Conservation (phyloP, 2,888 invertebrate genomes). For the Drosophila silvestris region DNA sequence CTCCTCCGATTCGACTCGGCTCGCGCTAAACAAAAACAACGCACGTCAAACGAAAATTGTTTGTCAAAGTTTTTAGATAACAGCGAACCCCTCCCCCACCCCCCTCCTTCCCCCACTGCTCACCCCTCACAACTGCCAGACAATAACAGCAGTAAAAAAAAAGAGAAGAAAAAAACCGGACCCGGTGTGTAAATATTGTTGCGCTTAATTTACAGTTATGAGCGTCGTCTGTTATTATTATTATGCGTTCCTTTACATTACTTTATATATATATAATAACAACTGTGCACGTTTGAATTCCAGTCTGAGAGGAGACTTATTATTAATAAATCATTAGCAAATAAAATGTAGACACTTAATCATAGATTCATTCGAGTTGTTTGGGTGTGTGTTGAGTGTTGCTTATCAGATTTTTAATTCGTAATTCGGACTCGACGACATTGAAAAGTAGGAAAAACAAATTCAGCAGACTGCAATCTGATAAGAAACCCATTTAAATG, state of each 20-base stretch:
- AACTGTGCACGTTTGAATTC: conserved; percentile 71
- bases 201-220: conserved; percentile 76
- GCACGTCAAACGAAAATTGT: conserved; percentile 73
- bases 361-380: conserved; percentile 34
- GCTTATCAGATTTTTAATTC: conserved; percentile 63
- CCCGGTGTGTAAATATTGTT: conserved; percentile 66
- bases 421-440: conserved; percentile 55
- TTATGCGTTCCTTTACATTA: conserved; percentile 8
- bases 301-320: conserved; percentile 15
- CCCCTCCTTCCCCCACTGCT: neutral
- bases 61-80: conserved; percentile 80
- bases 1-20: conserved; percentile 1
- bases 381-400: conserved; percentile 35
- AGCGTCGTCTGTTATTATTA: conserved; percentile 28
- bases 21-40: conserved; percentile 67
- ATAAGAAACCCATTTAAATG: conserved; percentile 31
- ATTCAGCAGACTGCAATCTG: conserved; percentile 25
- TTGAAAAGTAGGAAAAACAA: conserved; percentile 47
- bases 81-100: conserved; percentile 8
- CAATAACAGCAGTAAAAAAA: conserved; percentile 10
- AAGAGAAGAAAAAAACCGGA: conserved; percentile 37
- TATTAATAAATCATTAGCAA: conserved; percentile 22
- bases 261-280: conserved; percentile 10
- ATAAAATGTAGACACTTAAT: conserved; percentile 34
- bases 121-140: conserved; percentile 12